These are phyloP conservation scores for Acridotheres tristis DNA, from an alignment of 2,797 vertebrate species.

Conservation along the genomic window DNA sequence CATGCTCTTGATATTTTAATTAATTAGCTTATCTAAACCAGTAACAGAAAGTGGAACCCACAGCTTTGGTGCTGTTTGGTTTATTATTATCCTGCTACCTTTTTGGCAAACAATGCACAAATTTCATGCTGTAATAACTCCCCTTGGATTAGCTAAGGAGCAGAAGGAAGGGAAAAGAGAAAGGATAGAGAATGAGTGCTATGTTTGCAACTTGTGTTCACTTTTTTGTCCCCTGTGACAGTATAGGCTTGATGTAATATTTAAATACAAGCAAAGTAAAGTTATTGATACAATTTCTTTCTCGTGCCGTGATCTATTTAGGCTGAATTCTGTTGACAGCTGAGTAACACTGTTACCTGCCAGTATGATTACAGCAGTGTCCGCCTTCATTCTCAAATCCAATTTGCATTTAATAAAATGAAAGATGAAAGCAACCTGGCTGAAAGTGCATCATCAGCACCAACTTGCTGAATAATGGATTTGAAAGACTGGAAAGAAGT, in stretches of 20 bases:
- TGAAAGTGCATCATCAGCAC: conserved; percentile 63
- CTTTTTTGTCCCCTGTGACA: conserved; percentile 14
- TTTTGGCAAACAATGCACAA: conserved; percentile 5
- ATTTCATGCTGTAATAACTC: neutral
- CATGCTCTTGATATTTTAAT: neutral
- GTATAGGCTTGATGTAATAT: conserved; percentile 50
- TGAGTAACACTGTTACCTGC: conserved; percentile 46
- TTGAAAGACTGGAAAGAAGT: conserved; percentile 48
- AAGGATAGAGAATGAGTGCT: neutral
- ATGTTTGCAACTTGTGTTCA: conserved; percentile 5
- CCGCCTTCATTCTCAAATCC: conserved; percentile 59
- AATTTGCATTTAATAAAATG: conserved; percentile 67
- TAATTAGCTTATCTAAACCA: neutral
- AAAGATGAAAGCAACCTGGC: conserved; percentile 59
- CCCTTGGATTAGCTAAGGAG: neutral
- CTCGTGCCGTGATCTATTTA: conserved; percentile 51
- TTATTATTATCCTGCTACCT: neutral
- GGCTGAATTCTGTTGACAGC: conserved; percentile 59
- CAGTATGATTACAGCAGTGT: conserved; percentile 41
- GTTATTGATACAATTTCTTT: conserved; percentile 43
- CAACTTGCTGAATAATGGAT: conserved; percentile 61
- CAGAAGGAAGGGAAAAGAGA: neutral
- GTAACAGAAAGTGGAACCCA: neutral
- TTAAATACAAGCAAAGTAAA: conserved; percentile 48
- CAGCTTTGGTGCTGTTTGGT: neutral